Conservation (phyloP, 2,888 invertebrate species). For the Phanerotoma sp. region DNA sequence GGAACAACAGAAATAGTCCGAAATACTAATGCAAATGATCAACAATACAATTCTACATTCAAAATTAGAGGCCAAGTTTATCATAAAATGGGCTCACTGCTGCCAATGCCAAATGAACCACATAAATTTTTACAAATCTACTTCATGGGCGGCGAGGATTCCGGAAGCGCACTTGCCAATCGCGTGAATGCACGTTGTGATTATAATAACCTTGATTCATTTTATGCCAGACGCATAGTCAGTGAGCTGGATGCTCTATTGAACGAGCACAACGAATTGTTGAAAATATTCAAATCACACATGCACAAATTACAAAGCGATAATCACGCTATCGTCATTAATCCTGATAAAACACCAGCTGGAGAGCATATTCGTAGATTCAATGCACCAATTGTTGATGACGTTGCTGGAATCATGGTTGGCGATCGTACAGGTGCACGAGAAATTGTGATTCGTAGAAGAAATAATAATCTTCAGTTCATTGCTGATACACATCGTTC, state of each 20-base stretch:
- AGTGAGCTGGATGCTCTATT: not conserved
- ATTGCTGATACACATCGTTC: constrained; percentile 29
- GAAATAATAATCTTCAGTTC: constrained; percentile 36
- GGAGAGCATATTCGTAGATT: constrained; percentile 48
- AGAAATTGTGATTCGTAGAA: constrained; percentile 36
- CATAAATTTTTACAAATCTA: constrained; percentile 29
- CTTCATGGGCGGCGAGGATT: constrained; percentile 37
- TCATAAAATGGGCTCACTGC: constrained; percentile 12
- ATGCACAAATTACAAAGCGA: constrained; percentile 35
- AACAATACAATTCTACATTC: constrained; percentile 3
- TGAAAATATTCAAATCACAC: constrained; percentile 44
- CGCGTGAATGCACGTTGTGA: too few species aligned
- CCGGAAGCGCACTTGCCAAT: constrained; percentile 41
- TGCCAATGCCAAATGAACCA: constrained; percentile 9
- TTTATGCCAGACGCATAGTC: not conserved
- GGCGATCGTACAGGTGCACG: constrained; percentile 34
- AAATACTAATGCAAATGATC: not conserved
- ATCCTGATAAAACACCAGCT: constrained; percentile 36
- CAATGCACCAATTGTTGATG: constrained; percentile 46
- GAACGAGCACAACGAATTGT: constrained; percentile 41
- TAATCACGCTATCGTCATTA: constrained; percentile 39
- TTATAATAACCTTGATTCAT: not conserved
- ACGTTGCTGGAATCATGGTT: constrained; percentile 43
- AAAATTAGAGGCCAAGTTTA: constrained; percentile 15
- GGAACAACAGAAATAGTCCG: constrained; percentile 15